phyloP scores from a whole-genome alignment of 2,113 vertebrate species.

The Pterocles gutturalis region DNA sequence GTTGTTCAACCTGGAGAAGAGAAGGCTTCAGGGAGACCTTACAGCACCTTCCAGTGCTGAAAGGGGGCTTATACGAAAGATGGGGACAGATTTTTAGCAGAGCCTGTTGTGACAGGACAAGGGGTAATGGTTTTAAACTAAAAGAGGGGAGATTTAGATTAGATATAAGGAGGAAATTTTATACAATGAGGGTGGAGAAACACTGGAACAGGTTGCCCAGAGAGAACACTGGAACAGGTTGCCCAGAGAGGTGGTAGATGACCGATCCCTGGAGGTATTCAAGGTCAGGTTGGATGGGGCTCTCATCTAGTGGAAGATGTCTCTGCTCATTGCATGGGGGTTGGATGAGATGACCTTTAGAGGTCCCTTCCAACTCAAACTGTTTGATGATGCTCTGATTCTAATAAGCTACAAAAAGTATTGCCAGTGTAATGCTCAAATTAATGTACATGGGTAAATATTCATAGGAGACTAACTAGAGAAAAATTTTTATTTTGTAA shows the following conservation, averaged over 20 bases:
- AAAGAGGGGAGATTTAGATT: no score
- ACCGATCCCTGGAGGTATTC: not conserved
- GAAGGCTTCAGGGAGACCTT: no score
- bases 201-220: no score
- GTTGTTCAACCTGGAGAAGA: not conserved
- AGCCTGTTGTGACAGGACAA: no score
- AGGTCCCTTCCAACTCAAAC: not conserved
- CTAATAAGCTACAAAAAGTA: not conserved
- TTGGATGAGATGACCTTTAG: not conserved
- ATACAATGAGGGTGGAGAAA: no score
- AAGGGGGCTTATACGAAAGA: no score
- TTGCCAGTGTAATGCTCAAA: not conserved
- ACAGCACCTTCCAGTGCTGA: no score
- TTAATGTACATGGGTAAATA: not conserved
- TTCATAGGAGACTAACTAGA: not conserved
- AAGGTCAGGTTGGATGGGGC: not conserved
- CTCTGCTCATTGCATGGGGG: not conserved
- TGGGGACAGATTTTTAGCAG: no score
- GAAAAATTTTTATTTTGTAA: slow-evolving; percentile 61
- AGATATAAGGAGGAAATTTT: no score
- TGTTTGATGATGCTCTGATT: not conserved
- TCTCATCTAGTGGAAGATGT: not conserved
- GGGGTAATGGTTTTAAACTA: no score
- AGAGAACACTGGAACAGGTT: not conserved
- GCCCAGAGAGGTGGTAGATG: not conserved